Evolutionary conservation across 2,113 vertebrate species (phyloP).

Genomic region (Pontoporia blainvillei): DNA sequence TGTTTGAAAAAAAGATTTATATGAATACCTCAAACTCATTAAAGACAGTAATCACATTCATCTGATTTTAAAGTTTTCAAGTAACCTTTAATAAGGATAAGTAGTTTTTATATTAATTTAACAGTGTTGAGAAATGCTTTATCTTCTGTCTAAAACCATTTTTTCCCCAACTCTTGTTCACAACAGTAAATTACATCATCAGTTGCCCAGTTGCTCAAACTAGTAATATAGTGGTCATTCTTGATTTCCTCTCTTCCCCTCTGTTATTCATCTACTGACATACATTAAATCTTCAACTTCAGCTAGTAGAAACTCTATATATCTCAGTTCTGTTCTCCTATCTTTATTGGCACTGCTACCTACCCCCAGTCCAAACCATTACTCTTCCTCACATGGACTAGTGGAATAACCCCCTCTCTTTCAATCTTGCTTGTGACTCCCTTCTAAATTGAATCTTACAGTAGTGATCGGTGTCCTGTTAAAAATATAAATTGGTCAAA

Average conservation of each 20-base stretch:
- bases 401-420: not conserved
- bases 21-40: not conserved
- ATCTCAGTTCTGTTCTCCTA: not conserved
- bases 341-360: not conserved
- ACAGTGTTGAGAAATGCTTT: not conserved
- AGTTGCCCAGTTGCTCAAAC: not conserved
- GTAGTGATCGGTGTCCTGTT: not conserved
- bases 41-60: not conserved
- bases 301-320: no score
- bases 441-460: not conserved
- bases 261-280: not conserved
- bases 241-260: not conserved
- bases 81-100: not conserved
- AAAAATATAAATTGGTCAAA: not conserved
- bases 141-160: not conserved
- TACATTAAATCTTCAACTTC: not conserved
- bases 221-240: not conserved
- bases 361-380: not conserved
- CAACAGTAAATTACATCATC: not conserved
- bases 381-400: no score
- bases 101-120: not conserved
- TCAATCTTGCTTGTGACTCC: not conserved
- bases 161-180: not conserved
- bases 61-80: not conserved
- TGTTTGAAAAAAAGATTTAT: not conserved